Percentiles rank a stretch among this genome's conserved stretches.
These are phyloP conservation scores for Patella vulgata DNA, from an alignment of 1,140 invertebrate genomes.

Conservation along the genomic window DNA sequence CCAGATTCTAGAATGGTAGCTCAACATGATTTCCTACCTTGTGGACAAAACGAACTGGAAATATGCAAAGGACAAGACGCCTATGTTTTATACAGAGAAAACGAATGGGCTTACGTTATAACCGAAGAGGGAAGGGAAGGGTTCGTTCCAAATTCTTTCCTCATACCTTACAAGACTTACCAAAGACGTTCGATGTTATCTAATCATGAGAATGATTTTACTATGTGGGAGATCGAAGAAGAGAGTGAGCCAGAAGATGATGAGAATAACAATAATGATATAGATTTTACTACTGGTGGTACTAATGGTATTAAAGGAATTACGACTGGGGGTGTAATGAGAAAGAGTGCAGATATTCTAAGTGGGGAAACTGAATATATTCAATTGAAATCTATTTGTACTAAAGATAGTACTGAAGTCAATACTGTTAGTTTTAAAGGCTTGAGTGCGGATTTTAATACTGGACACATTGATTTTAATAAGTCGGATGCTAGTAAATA, in stretches of 20 bases:
- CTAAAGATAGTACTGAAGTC: too few species aligned
- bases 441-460: background rate
- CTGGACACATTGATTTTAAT: slow-evolving; percentile 78
- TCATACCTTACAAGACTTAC: background rate
- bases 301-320: too few species aligned
- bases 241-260: background rate
- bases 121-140: slow-evolving; percentile 88
- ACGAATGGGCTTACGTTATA: slow-evolving; percentile 97
- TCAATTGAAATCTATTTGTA: too few species aligned
- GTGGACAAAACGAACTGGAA: slow-evolving; percentile 92
- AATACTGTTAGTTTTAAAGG: too few species aligned
- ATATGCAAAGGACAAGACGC: slow-evolving; percentile 83
- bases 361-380: too few species aligned
- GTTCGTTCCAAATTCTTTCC: slow-evolving; percentile 80
- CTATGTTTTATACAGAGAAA: slow-evolving; percentile 92
- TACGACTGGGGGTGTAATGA: too few species aligned
- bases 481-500: slow-evolving; percentile 91
- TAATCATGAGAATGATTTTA: too few species aligned
- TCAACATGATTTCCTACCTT: slow-evolving; percentile 92
- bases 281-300: too few species aligned
- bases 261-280: background rate
- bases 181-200: too few species aligned
- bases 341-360: too few species aligned
- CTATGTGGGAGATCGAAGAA: too few species aligned
- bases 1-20: slow-evolving; percentile 62